These are phyloP conservation scores for Onychomys leucogaster DNA, from an alignment of 2,797 vertebrate genomes.

Conservation along the genomic window DNA sequence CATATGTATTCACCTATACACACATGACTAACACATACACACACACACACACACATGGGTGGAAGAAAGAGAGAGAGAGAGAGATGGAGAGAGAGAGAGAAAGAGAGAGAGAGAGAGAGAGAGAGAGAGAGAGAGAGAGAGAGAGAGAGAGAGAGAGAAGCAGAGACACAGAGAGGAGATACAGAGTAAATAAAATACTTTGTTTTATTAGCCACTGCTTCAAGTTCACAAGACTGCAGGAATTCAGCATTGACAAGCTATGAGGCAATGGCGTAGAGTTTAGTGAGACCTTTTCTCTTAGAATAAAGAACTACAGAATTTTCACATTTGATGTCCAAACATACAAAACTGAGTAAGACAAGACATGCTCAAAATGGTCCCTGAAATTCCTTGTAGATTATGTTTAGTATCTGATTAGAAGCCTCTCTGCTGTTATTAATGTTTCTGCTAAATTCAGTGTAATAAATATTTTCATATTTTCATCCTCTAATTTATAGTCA, in stretches of 20 bases:
- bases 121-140: too few relatives aligned
- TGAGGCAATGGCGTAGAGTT: slow-evolving; percentile 37
- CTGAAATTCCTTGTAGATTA: neutral
- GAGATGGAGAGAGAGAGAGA: neutral
- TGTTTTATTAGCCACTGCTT: slow-evolving; percentile 73
- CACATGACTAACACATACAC: neutral
- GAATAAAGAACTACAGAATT: neutral
- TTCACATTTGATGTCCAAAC: neutral
- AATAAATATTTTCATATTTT: neutral
- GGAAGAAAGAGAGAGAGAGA: neutral
- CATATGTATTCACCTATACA: neutral
- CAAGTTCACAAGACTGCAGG: slow-evolving; percentile 6
- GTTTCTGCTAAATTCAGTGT: neutral
- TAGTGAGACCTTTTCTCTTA: neutral
- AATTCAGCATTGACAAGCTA: slow-evolving; percentile 45
- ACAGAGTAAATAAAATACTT: slow-evolving; percentile 68
- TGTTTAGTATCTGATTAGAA: neutral
- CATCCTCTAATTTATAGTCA: neutral
- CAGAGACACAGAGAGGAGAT: too few relatives aligned
- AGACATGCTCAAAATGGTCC: neutral
- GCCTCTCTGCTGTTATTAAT: neutral
- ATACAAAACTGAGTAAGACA: neutral
- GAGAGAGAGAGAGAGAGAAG: neutral
- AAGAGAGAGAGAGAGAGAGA: too few relatives aligned
- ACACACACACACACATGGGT: too few relatives aligned